Percentiles rank a stretch among this genome's conserved stretches.
These are phyloP conservation scores for Dromas ardeola DNA, from an alignment of 2,113 vertebrate genomes.

Conservation along the genomic window DNA sequence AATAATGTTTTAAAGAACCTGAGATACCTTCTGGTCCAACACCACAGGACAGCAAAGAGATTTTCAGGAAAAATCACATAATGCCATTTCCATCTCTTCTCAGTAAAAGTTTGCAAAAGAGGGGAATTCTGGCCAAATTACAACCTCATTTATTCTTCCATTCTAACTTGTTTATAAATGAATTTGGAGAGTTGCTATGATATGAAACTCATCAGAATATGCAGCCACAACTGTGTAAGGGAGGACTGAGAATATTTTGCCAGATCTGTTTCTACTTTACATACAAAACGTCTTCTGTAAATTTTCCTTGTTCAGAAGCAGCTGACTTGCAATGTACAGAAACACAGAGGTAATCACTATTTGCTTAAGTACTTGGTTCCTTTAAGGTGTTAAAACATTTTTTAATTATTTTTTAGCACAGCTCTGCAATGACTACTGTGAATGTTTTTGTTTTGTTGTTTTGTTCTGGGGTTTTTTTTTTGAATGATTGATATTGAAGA, in stretches of 20 bases:
- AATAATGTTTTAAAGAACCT: background rate
- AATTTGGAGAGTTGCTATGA: background rate
- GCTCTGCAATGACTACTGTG: background rate
- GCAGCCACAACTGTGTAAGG: background rate
- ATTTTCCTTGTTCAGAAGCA: background rate
- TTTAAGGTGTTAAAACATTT: background rate
- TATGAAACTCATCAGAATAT: background rate
- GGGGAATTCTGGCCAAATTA: background rate
- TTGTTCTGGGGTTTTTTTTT: too few species aligned
- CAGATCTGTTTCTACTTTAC: background rate
- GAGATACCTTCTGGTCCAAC: background rate
- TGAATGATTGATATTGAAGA: background rate
- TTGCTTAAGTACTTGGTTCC: background rate
- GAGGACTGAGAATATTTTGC: background rate
- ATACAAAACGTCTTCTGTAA: background rate
- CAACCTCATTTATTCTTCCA: background rate
- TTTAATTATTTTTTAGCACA: background rate
- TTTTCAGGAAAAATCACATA: background rate
- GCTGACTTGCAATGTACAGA: background rate
- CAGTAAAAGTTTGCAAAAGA: background rate
- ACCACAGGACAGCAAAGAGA: background rate
- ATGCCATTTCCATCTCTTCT: background rate
- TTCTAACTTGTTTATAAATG: background rate
- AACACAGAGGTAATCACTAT: background rate
- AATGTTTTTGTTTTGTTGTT: background rate